A percentile compares a stretch with the other conserved stretches of the same genome.
phyloP scores from a whole-genome alignment of 2,113 vertebrate species.

The Leuciscus idus region DNA sequence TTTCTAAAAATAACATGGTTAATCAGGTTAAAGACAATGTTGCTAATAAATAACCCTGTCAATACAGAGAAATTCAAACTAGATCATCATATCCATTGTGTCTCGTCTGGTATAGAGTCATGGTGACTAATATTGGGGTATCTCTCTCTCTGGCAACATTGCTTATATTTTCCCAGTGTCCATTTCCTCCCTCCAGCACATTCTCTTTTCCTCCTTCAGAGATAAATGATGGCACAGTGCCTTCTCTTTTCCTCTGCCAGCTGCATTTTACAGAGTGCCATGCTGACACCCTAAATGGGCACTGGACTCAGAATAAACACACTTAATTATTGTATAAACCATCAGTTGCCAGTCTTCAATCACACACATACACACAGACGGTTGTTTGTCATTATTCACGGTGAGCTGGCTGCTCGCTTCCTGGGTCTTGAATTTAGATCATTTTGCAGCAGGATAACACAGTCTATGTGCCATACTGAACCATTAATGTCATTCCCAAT shows the following conservation, averaged over 20 bases:
- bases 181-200: not conserved
- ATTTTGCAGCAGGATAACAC: not conserved
- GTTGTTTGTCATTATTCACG: slow-evolving; percentile 33
- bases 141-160: not conserved
- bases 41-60: not conserved
- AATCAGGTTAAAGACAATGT: not conserved
- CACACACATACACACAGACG: slow-evolving; percentile 17
- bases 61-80: not conserved
- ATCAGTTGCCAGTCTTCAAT: slow-evolving; percentile 45
- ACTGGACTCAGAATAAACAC: slow-evolving; percentile 34
- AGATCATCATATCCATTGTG: slow-evolving; percentile 17
- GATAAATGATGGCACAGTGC: slow-evolving; percentile 23
- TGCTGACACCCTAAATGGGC: slow-evolving; percentile 27
- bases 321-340: slow-evolving; percentile 45
- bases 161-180: slow-evolving; percentile 1
- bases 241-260: slow-evolving; percentile 31
- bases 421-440: slow-evolving; percentile 33
- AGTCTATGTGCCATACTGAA: slow-evolving; percentile 12
- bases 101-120: not conserved
- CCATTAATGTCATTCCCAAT: slow-evolving; percentile 28
- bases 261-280: slow-evolving; percentile 2
- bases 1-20: not conserved
- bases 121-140: slow-evolving; percentile 14
- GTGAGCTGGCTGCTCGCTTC: not conserved
- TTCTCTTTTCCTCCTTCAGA: slow-evolving; percentile 13